Percentiles rank a stretch among this genome's conserved stretches.
Evolutionary conservation across 2,113 vertebrate genomes (phyloP).

Genomic region (Sapajus apella): DNA sequence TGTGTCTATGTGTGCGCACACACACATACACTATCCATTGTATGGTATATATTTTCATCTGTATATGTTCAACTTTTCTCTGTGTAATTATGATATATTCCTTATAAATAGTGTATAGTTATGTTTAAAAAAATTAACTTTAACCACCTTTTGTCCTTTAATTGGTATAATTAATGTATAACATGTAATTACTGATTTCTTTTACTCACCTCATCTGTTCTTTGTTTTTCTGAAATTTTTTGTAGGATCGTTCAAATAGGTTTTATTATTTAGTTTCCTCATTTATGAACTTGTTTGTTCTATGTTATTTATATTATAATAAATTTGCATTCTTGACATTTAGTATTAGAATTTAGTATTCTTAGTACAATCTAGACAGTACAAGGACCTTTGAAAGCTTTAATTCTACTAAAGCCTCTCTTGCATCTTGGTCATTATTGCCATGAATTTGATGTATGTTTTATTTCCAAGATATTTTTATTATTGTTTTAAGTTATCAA

Average conservation of each 20-base stretch:
- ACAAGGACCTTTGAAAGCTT: neutral
- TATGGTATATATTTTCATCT: neutral
- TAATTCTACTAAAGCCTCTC: neutral
- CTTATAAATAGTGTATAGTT: neutral
- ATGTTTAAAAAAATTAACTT: neutral
- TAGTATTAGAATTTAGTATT: neutral
- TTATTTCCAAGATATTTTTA: neutral
- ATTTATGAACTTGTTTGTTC: neutral
- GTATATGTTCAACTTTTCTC: neutral
- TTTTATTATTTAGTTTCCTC: neutral
- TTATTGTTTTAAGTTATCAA: neutral
- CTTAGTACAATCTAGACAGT: neutral
- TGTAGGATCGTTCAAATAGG: neutral
- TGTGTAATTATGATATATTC: neutral
- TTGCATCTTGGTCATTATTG: neutral
- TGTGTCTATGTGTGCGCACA: neutral
- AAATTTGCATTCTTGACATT: neutral
- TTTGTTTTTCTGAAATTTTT: neutral
- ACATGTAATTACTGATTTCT: neutral
- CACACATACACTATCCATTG: neutral
- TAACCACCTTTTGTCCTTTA: neutral
- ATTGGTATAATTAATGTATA: neutral
- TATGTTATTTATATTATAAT: neutral
- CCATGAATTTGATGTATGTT: neutral
- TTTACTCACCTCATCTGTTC: neutral